phyloP scores from a whole-genome alignment of 2,797 vertebrate genomes.

The Silurus aristotelis region DNA sequence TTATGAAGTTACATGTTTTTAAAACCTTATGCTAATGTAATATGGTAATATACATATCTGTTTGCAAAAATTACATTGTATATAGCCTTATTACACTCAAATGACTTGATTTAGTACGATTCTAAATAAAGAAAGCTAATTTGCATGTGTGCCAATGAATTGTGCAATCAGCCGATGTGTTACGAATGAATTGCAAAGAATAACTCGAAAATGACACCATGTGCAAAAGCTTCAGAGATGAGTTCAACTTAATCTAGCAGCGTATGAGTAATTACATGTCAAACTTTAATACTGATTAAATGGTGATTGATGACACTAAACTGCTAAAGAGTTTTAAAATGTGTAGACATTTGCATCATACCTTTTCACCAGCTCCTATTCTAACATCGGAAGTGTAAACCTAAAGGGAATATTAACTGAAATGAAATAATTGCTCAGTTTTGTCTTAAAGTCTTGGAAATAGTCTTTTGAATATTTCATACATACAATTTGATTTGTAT shows the following conservation, averaged over 20 bases:
- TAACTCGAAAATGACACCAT: slow-evolving; percentile 1
- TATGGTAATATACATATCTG: neutral
- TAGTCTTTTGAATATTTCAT: neutral
- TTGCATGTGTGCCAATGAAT: neutral
- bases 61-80: neutral
- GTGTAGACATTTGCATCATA: neutral
- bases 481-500: neutral
- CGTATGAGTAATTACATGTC: neutral
- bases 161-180: neutral
- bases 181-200: neutral
- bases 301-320: neutral
- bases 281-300: neutral
- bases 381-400: neutral
- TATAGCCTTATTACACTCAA: neutral
- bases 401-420: neutral
- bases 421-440: neutral
- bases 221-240: neutral
- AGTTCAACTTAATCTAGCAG: neutral
- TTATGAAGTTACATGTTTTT: neutral
- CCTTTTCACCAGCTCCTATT: neutral
- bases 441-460: neutral
- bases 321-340: neutral
- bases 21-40: neutral
- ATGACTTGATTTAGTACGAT: slow-evolving; percentile 1
- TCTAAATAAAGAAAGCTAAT: neutral